These are phyloP conservation scores for Catalaphyllia jardinei DNA, from an alignment of 64 coral and sea anemone genomes.

Conservation along the genomic window DNA sequence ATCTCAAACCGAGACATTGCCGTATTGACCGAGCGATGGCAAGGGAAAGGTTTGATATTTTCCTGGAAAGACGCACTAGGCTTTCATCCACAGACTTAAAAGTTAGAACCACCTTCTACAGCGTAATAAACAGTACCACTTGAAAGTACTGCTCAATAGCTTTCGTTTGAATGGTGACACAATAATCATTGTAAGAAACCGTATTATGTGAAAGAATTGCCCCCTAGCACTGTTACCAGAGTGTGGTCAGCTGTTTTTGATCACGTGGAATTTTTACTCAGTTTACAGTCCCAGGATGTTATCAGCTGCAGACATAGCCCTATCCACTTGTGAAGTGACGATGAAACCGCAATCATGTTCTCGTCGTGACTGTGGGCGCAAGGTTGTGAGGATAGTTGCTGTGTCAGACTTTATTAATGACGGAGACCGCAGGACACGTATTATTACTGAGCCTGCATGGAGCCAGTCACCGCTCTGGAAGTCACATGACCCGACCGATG, in stretches of 20 bases:
- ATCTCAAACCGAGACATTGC: no score
- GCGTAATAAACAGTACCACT: no score
- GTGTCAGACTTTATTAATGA: constrained; percentile 77
- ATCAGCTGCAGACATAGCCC: constrained; percentile 51
- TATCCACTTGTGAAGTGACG: constrained; percentile 70
- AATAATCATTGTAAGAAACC: no score
- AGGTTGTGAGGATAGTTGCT: constrained; percentile 51
- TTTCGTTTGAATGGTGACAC: no score
- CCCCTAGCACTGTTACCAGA: neutral
- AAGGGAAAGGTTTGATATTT: no score
- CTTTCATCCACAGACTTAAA: no score
- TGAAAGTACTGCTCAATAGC: no score
- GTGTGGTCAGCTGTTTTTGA: neutral
- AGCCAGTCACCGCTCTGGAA: constrained; percentile 35
- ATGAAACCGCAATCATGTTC: constrained; percentile 64
- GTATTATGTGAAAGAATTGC: neutral
- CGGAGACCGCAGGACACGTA: constrained; percentile 68
- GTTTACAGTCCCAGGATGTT: neutral
- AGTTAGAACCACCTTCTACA: no score
- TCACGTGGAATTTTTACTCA: neutral
- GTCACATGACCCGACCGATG: constrained; percentile 74
- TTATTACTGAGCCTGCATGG: constrained; percentile 61
- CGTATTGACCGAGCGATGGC: no score
- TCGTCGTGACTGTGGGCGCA: constrained; percentile 53
- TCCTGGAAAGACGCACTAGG: no score